Evolutionary conservation across 2,888 invertebrate genomes (phyloP).

Genomic region (Notocelia uddmanniana): DNA sequence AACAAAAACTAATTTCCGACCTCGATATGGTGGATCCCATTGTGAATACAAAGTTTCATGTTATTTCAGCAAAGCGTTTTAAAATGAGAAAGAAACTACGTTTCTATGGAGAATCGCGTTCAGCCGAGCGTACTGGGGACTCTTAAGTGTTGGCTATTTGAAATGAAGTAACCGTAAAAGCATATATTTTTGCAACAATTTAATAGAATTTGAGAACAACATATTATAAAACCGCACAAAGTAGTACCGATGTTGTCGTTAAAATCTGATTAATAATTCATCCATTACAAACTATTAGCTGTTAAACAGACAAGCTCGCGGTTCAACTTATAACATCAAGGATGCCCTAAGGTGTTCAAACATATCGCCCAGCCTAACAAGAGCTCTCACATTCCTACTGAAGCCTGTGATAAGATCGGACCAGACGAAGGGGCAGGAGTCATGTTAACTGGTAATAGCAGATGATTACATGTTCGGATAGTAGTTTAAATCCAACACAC

Average conservation of each 20-base stretch:
- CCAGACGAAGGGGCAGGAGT: slow-evolving; percentile 49
- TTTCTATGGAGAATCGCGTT: too few relatives aligned
- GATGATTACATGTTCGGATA: slow-evolving; percentile 60
- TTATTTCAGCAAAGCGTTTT: too few relatives aligned
- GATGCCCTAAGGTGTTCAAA: slow-evolving; percentile 57
- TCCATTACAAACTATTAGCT: slow-evolving; percentile 61
- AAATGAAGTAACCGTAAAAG: too few relatives aligned
- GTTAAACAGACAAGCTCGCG: slow-evolving; percentile 57
- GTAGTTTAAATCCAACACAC: slow-evolving; percentile 52
- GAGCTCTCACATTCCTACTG: slow-evolving; percentile 50
- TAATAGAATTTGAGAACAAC: too few relatives aligned
- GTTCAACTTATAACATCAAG: slow-evolving; percentile 48
- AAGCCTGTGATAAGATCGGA: slow-evolving; percentile 27
- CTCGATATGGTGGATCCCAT: too few relatives aligned
- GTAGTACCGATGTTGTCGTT: slow-evolving; percentile 31
- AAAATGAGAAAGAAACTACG: too few relatives aligned
- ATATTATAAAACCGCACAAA: neutral
- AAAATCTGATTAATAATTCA: slow-evolving; percentile 49
- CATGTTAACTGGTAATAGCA: slow-evolving; percentile 60
- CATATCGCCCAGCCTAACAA: slow-evolving; percentile 50
- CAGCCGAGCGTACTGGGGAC: too few relatives aligned
- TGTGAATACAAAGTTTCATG: too few relatives aligned
- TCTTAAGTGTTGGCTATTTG: too few relatives aligned
- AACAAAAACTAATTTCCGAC: too few relatives aligned
- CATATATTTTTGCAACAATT: too few relatives aligned